These are phyloP conservation scores for Darevskia nairensis DNA, from an alignment of 2,797 vertebrate species.

Conservation along the genomic window DNA sequence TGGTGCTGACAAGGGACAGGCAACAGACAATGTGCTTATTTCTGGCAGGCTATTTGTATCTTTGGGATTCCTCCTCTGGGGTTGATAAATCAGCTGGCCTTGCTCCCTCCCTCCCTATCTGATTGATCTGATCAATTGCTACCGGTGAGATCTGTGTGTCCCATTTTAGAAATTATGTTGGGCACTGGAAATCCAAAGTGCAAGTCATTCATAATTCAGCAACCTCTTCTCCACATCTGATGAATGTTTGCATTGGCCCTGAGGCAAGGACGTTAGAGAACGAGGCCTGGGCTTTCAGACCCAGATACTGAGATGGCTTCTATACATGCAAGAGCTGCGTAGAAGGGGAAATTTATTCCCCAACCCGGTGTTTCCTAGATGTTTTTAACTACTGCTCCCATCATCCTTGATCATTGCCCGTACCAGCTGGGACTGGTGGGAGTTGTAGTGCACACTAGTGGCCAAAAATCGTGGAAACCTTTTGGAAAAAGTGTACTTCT, in stretches of 20 bases:
- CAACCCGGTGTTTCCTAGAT: not conserved
- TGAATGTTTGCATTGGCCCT: not conserved
- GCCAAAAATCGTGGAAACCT: too few relatives aligned
- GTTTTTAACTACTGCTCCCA: too few relatives aligned
- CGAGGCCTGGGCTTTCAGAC: not conserved
- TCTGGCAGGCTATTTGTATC: conserved; percentile 3
- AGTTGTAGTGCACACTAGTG: too few relatives aligned
- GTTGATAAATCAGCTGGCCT: not conserved
- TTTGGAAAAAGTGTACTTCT: too few relatives aligned
- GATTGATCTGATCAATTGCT: not conserved
- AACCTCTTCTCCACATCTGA: not conserved
- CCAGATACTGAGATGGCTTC: not conserved
- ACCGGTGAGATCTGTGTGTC: not conserved
- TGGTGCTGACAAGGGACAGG: not conserved
- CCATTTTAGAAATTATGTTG: not conserved
- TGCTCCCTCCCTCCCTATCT: not conserved
- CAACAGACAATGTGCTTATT: not conserved
- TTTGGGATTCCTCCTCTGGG: not conserved
- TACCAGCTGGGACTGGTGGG: too few relatives aligned
- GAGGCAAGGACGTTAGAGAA: not conserved
- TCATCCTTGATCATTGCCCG: too few relatives aligned
- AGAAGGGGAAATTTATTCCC: not conserved
- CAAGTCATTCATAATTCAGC: not conserved
- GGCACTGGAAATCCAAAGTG: not conserved
- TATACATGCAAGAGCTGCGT: not conserved